Percentiles rank a stretch among this genome's conserved stretches.
phyloP scores from a whole-genome alignment of 2,888 invertebrate genomes.

The Eupithecia abbreviata region DNA sequence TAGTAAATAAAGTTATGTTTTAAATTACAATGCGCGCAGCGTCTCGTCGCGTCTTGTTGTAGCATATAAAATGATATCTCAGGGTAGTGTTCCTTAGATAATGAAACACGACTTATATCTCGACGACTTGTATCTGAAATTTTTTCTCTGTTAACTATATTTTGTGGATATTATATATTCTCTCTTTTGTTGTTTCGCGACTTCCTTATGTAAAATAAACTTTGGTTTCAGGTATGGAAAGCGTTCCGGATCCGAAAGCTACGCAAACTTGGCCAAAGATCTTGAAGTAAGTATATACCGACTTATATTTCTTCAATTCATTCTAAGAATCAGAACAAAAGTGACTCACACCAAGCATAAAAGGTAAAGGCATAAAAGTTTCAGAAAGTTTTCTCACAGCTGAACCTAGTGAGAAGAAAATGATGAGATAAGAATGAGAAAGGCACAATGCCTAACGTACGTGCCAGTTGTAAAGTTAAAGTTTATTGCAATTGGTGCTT shows the following conservation, averaged over 20 bases:
- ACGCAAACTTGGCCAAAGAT: conserved; percentile 79
- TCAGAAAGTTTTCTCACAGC: not conserved
- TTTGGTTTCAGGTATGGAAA: conserved; percentile 71
- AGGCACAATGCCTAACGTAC: not conserved
- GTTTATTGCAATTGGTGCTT: conserved; percentile 2
- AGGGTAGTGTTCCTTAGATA: not conserved
- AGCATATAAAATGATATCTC: not conserved
- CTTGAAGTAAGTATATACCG: conserved; percentile 64
- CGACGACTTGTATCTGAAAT: not conserved
- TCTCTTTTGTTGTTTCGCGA: not conserved
- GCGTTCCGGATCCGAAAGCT: conserved; percentile 75
- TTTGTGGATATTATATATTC: not conserved
- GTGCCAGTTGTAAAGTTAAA: not conserved
- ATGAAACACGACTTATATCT: not conserved
- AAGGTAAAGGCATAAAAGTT: not conserved
- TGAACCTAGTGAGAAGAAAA: no score
- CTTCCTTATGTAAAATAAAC: not conserved
- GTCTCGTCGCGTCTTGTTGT: not conserved
- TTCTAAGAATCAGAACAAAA: not conserved
- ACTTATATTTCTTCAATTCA: not conserved
- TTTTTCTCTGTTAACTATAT: not conserved
- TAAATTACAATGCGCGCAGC: no score
- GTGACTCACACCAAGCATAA: not conserved
- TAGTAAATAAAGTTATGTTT: no score
- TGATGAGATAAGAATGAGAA: no score